A percentile compares a stretch with the other conserved stretches of the same genome.
These are phyloP conservation scores for Butastur rufipennis DNA, from an alignment of 2,113 vertebrate genomes.

Conservation along the genomic window DNA sequence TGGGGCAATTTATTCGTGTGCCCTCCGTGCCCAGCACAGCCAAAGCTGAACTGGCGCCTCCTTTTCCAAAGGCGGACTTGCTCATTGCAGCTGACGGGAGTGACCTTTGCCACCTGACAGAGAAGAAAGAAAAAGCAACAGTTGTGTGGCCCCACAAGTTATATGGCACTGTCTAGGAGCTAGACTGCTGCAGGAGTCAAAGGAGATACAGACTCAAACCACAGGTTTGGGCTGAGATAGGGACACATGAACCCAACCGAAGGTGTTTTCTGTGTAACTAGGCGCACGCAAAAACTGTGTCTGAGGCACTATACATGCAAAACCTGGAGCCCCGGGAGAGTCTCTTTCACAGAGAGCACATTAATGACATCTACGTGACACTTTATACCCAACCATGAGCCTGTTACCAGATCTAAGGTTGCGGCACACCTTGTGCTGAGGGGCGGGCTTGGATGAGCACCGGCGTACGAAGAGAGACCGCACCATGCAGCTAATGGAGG, in stretches of 20 bases:
- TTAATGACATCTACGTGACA: neutral
- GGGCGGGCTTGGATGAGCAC: neutral
- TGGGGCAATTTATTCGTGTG: fast-evolving
- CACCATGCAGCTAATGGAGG: neutral
- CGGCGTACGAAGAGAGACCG: fast-evolving
- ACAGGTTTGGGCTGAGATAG: neutral
- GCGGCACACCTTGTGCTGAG: neutral
- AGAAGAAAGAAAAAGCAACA: neutral
- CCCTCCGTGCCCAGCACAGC: neutral
- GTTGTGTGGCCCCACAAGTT: neutral
- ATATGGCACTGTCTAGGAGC: neutral
- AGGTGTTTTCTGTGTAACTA: neutral
- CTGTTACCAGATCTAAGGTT: neutral
- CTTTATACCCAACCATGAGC: neutral
- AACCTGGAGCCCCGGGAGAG: neutral
- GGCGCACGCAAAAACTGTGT: neutral
- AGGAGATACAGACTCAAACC: neutral
- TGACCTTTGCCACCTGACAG: neutral
- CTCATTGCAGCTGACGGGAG: neutral
- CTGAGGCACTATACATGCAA: neutral
- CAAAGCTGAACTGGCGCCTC: neutral
- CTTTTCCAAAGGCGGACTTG: neutral
- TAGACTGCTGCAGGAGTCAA: neutral
- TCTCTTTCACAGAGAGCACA: neutral
- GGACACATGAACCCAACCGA: neutral